These are phyloP conservation scores for Rhysida immarginata DNA, from an alignment of 1,140 invertebrate species.

Conservation along the genomic window DNA sequence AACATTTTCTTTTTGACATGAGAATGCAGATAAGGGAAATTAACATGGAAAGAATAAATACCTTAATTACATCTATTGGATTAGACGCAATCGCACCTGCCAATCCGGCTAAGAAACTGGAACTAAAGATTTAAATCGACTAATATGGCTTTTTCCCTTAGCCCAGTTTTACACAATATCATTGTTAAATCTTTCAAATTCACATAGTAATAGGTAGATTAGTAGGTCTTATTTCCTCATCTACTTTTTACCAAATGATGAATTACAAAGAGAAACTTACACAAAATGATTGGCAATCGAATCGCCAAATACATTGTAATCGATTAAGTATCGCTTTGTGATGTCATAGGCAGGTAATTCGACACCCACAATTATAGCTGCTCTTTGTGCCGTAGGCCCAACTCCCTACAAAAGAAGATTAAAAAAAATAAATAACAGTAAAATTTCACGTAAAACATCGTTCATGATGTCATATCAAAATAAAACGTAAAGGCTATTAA, in stretches of 20 bases:
- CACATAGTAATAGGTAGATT: no score
- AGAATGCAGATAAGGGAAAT: no score
- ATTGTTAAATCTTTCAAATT: no score
- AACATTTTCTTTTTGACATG: no score
- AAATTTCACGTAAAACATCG: no score
- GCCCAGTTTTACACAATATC: no score
- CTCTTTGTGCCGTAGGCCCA: constrained; percentile 75
- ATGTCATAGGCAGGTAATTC: constrained; percentile 88
- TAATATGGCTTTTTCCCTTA: no score
- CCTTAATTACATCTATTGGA: constrained; percentile 86
- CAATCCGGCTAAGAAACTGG: constrained; percentile 79
- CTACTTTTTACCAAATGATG: not conserved
- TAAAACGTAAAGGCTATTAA: not conserved
- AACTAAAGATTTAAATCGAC: constrained; percentile 40
- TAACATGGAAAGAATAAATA: no score
- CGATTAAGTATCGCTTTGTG: constrained; percentile 60
- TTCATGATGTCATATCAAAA: no score
- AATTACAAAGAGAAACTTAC: constrained; percentile 37
- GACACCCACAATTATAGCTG: constrained; percentile 79
- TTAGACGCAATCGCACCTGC: constrained; percentile 84
- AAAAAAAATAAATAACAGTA: no score
- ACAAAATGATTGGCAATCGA: constrained; percentile 70
- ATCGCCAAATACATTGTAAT: constrained; percentile 50
- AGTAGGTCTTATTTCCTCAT: not conserved
- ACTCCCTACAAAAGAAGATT: constrained; percentile 48